Evolutionary conservation across 2,797 vertebrate species (phyloP).

Genomic region (Enteromius radiatus): DNA sequence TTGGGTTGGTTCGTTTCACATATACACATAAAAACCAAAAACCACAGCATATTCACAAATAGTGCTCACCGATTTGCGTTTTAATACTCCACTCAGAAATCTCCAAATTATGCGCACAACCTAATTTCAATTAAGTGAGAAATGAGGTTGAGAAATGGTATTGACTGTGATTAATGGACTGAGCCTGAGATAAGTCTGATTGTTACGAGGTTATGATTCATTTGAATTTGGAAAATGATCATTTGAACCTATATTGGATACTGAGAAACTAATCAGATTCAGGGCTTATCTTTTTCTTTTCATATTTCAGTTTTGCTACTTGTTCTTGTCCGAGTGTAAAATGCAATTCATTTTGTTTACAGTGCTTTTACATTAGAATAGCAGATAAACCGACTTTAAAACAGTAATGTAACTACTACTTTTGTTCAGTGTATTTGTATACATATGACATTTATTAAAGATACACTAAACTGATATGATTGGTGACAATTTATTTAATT

Average conservation of each 20-base stretch:
- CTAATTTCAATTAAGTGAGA: conserved; percentile 29
- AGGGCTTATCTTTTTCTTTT: conserved; percentile 37
- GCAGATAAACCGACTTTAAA: conserved; percentile 20
- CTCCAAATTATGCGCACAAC: conserved; percentile 25
- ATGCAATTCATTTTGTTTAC: conserved; percentile 27
- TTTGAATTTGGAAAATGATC: conserved; percentile 35
- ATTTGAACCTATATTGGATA: conserved; percentile 17
- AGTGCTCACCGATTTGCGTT: background rate
- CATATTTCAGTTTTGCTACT: background rate
- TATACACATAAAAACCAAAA: background rate
- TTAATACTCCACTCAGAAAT: conserved; percentile 20
- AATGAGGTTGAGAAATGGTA: conserved; percentile 26
- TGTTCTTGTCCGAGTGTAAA: conserved; percentile 27
- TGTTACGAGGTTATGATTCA: conserved; percentile 40
- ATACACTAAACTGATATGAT: background rate
- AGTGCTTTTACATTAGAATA: conserved; percentile 4
- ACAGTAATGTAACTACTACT: conserved; percentile 11
- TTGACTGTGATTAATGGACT: conserved; percentile 21
- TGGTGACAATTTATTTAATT: background rate
- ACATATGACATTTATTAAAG: conserved; percentile 69
- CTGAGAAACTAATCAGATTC: conserved; percentile 40
- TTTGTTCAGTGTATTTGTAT: conserved; percentile 61
- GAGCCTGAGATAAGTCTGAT: conserved; percentile 25
- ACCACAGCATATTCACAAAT: background rate
- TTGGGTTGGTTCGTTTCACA: background rate